Evolutionary conservation across 2,113 vertebrate species (phyloP).

Genomic region (Desmodus rotundus): DNA sequence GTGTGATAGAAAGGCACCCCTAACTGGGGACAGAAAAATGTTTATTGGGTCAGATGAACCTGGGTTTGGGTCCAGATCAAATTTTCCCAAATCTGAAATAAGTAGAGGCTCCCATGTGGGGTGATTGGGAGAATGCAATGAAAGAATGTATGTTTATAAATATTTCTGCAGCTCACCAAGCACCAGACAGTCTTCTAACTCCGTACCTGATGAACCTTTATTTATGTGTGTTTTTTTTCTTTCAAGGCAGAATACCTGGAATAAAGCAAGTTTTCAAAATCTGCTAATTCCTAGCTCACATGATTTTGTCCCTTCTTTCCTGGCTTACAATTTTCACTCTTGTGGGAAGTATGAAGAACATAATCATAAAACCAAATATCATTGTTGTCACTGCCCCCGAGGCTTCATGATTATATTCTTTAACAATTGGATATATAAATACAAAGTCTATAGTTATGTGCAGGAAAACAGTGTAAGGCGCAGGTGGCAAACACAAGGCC

Average conservation of each 20-base stretch:
- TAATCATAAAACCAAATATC: background rate
- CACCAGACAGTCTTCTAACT: background rate
- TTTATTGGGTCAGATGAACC: background rate
- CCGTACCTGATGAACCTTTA: background rate
- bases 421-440: background rate
- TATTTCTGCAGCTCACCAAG: background rate
- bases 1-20: background rate
- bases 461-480: background rate
- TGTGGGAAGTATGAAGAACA: background rate
- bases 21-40: background rate
- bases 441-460: background rate
- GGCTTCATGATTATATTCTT: background rate
- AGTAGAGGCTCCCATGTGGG: background rate
- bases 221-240: background rate
- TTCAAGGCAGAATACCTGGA: background rate
- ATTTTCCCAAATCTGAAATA: background rate
- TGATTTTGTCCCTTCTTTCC: background rate
- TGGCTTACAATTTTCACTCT: background rate
- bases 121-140: background rate
- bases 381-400: background rate
- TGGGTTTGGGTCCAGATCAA: background rate
- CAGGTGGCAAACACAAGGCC: too few relatives aligned
- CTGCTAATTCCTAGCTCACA: background rate
- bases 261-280: background rate
- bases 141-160: background rate